Evolutionary conservation across 2,113 vertebrate species (phyloP), one percentile per base, ranked within the genome.

Genomic region (Camelus dromedarius): DNA sequence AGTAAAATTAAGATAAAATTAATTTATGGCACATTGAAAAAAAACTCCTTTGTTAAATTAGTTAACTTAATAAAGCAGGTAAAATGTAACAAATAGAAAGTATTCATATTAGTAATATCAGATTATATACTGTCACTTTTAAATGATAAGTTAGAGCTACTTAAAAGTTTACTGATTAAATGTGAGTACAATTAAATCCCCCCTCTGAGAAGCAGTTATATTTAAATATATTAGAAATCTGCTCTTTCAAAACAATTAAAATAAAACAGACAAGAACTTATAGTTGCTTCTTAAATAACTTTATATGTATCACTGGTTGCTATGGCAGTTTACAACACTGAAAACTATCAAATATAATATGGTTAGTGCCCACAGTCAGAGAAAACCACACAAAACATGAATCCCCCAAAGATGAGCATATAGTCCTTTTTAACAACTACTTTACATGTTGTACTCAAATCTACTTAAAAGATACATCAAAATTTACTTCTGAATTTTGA

Each of bases 241-340:
- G 5, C 70, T 93, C 54, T 30, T 97, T 93, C 82, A 97, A 97
- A 96, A 97, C 79, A 94, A 58, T 96, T 98, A 69, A 69, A 98
- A 91, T 50, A 95, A 98, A 98, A 96, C 72, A 98, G 87, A 95
- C 56, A 79, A 66, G 20, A 98, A 97, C 86, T 90, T 94, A 97
- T 7, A 96, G 67, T 69, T 97, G 87, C 54, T 88, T 95, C 89
- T 90, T 95, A 98, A 97, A 94, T 97, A 83, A 98, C 46, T 97
- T 97, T 87, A 50, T 96, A 98, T 96, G 96, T 98, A 97, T 96
- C 56, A 79, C 89, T 83, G 97, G 96, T 98, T 97, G 93, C 92
- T 97, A 92, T 92, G 95, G 96, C 62, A 98, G 97, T 97, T 90
- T 96, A 48, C 91, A 98, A 96, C 92, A 96, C 73, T 96, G 93